These are phyloP conservation scores for Drosophila meridionalis DNA, from an alignment of 2,888 invertebrate species.

Conservation along the genomic window DNA sequence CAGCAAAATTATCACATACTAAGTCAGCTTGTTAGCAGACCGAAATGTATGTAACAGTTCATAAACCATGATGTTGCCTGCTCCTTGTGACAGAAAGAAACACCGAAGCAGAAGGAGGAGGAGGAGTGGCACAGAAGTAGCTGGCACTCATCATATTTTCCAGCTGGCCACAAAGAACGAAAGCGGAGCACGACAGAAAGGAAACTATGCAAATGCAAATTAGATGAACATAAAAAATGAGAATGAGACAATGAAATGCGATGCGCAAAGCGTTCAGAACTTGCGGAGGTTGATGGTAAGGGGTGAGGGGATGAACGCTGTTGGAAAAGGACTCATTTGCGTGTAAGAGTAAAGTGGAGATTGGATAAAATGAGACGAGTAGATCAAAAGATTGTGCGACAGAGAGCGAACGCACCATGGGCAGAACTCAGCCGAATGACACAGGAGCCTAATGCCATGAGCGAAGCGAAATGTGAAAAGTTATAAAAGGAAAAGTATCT, in stretches of 20 bases:
- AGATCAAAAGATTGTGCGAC: slow-evolving; percentile 16
- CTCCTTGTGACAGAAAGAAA: slow-evolving; percentile 23
- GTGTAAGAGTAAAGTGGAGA: slow-evolving; percentile 17
- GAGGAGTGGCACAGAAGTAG: slow-evolving; percentile 7
- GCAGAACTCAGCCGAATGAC: slow-evolving; percentile 19
- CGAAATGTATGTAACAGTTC: slow-evolving; percentile 76
- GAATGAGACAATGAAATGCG: slow-evolving; percentile 54
- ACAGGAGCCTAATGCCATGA: slow-evolving; percentile 6
- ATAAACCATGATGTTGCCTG: slow-evolving; percentile 59
- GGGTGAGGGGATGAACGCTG: not conserved
- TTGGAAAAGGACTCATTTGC: slow-evolving; percentile 11
- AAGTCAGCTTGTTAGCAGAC: slow-evolving; percentile 74
- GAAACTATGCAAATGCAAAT: slow-evolving; percentile 76
- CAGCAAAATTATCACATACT: slow-evolving; percentile 77
- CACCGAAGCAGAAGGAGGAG: not conserved
- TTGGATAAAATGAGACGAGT: slow-evolving; percentile 26
- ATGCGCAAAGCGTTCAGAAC: slow-evolving; percentile 29
- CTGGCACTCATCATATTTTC: slow-evolving; percentile 69
- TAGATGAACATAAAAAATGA: slow-evolving; percentile 61
- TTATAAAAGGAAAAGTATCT: slow-evolving; percentile 8
- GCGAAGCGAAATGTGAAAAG: not conserved
- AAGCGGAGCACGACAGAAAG: slow-evolving; percentile 28
- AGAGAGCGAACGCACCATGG: slow-evolving; percentile 1
- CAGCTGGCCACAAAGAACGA: slow-evolving; percentile 46
- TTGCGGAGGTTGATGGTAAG: not conserved